Evolutionary conservation across 1,140 invertebrate species (phyloP).

Genomic region (Nylanderia fulva): DNA sequence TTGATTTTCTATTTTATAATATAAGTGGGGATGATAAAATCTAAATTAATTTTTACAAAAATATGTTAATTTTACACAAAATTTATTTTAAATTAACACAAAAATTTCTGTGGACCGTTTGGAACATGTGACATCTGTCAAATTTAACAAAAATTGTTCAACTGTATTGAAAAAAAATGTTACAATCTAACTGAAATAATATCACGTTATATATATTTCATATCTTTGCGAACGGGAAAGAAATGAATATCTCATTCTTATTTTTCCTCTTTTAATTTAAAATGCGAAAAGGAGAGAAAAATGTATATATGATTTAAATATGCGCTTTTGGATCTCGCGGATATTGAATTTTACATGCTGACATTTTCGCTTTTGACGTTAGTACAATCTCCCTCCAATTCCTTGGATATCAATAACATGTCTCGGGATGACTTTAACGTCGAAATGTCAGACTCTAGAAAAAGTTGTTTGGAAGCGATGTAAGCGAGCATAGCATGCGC

Average conservation of each 20-base stretch:
- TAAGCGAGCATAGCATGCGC: no score
- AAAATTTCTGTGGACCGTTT: no score
- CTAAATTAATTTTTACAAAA: no score
- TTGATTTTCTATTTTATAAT: no score
- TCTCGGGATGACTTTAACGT: neutral
- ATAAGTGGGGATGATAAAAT: no score
- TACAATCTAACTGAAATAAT: neutral
- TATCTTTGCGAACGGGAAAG: neutral
- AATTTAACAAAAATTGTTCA: no score
- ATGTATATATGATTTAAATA: no score
- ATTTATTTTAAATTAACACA: no score
- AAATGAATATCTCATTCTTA: slow-evolving; percentile 37
- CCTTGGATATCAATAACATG: slow-evolving; percentile 21
- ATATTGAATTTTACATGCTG: slow-evolving; percentile 35
- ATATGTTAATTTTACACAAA: no score
- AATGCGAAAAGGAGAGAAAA: neutral
- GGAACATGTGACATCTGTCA: no score
- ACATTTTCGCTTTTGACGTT: neutral
- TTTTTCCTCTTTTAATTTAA: slow-evolving; percentile 1
- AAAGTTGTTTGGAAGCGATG: slow-evolving; percentile 13
- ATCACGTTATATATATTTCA: neutral
- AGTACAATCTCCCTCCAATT: neutral
- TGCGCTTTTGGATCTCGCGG: neutral
- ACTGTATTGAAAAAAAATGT: no score
- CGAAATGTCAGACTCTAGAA: slow-evolving; percentile 41